Base-by-base conservation (phyloP, 1,140 invertebrate genomes). In the Halesus radiatus region DNA sequence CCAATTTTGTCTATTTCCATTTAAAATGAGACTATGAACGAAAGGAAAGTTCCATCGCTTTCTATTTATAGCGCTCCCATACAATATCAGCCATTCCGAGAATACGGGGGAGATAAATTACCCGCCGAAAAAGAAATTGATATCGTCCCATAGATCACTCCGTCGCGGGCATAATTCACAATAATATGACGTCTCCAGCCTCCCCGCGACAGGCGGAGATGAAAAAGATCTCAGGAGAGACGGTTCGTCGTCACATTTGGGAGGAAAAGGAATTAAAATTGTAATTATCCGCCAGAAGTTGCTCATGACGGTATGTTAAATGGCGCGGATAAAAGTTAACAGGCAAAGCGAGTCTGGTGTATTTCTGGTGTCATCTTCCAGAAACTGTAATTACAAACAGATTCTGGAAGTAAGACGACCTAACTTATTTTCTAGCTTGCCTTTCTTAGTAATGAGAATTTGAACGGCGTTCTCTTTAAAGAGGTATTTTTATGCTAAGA, bases 171-270 rank as follows among this genome's bases (percentile, higher is more conserved):
- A 82, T 82, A 82, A 76, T 82, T 82, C 78, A 82, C 62, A 66
- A 78, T 82, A 82, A 82, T 80, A 80, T 80, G 81, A 82, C 81
- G 72, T 32, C 45, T 53, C 74, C 37, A 23, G 52, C 16, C 72
- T 26, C 62, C 60, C 62, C 15, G 22, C 22, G 72, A 29, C 72
- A 29, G 20, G 6, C 50, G 32, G 32, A 64, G 60, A 64, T 70
- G 66, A 70, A 70, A 50, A 50, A 50, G 26, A 70, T 37, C 66
- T 26, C 45, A 13, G n/a, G 37, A 56, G 62, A 66, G 66, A 70
- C 66, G 66, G 23, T 70, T 78, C 62, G 26, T 78, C 64, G 56
- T 74, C 50, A 29, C 70, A 18, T 54, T 74, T 18, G 50, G 26
- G 52, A 26, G 45, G 18, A 52, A 13, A 45, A 29, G 70, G 72